Base-by-base conservation (phyloP, 2,113 vertebrate genomes). In the Edolisoma coerulescens region DNA sequence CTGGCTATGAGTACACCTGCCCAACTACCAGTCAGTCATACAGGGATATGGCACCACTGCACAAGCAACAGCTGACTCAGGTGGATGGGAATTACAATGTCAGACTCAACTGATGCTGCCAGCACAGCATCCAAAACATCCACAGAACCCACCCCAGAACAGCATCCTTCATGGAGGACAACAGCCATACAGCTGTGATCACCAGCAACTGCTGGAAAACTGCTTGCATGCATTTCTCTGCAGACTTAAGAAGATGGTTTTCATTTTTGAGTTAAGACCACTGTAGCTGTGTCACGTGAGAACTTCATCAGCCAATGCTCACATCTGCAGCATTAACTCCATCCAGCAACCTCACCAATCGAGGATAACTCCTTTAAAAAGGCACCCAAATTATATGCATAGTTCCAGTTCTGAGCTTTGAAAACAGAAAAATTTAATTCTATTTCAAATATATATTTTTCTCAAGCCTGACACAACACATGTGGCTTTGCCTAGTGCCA, bases 31-130 rank as follows among this genome's bases (percentile, higher is more conserved):
- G 50, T 22, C 69, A 52, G 64, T 41, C 50, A n/a, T 4, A 65
- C 22, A 44, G 15, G 24, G 13, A 10, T 2, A 6, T 2, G 23
- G 41, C 32, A 76, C 7, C 12, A 50, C 0, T 26, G 12, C 23
- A 37, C 8, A 37, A 81, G 45, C 37, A 71, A 47, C 35, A 8
- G 1, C 33, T 50, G 35, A 27, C n/a, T 44, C 18, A 30, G 17
- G 4, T 23, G 11, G 45, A 28, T 47, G 22, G 5, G 2, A 64
- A 45, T 47, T 63, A 70, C 35, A 49, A 6, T 0, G 3, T 14
- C 26, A 81, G 22, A 75, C n/a, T 39, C 47, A 57, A 44, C 3
- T 1, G 3, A 61, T 78, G 44, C 39, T 53, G 37, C 13, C 11
- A 11, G n/a, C 49, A 64, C 41, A 60, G 17, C 4, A 68, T 9